Base-by-base conservation (phyloP, 2,113 vertebrate genomes). In the Campylomormyrus numenius region DNA sequence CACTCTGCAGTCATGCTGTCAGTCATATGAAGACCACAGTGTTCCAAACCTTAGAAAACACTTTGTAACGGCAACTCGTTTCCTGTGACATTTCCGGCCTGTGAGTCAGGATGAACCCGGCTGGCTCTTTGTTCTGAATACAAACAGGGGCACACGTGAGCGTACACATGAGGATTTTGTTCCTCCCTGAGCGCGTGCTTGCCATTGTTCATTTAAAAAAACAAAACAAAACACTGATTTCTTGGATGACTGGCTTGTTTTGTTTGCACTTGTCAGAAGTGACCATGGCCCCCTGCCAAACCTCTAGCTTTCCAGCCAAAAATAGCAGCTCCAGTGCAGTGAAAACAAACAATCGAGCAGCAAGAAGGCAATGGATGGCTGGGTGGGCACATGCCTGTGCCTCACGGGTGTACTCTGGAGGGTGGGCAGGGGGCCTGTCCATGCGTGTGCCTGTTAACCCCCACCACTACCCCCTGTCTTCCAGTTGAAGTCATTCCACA, bases 401-500 rank as follows among this genome's bases (percentile, higher is more conserved):
- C 42, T 84, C 21, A 21, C 6, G 21, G 42, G 19, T 11, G 13
- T 89, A 48, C 31, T 8, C 24, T 17, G 24, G 87, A 39, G n/a
- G 35, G 42, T 31, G 49, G 49, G 39, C 10, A n/a, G 58, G n/a
- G 10, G 27, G n/a, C 27, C 62, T 70, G 62, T 9, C 62, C 27
- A 27, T 21, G 35, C 85, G 87, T 90, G 52, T 45, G 50, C n/a
- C 15, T 35, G 88, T 50, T 88, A 66, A 90, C 48, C 83, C 74
- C 84, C 17, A 85, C 0, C 74, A 10, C 90, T 88, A 19, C 7
- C 90, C 3, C 90, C 88, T 92, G 92, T 92, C 74, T 90, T 91
- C 66, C 95, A 99, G 98, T 96, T 99, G 86, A 99, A 99, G 94
- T 99, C 98, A 4, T 99, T 99, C 90, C 98, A 99, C 95, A 98